Evolutionary conservation across 2,888 invertebrate genomes (phyloP), one percentile per base, ranked within the genome.

Genomic region (Nemotelus nigrinus): DNA sequence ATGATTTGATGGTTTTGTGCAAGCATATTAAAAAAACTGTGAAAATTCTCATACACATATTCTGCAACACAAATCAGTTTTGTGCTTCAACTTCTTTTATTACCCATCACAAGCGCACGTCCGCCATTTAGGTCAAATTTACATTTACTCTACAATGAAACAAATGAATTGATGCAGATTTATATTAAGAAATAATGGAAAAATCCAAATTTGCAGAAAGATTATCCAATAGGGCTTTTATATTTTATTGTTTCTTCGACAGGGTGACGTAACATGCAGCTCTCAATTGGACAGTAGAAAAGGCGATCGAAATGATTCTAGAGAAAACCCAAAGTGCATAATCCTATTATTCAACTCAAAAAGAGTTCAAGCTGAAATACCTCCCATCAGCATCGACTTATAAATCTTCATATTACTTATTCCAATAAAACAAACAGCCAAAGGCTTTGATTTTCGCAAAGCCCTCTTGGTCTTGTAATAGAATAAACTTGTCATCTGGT

Each of bases 401-500:
- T 55, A 44, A 43, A 71, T 47, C 72, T 45, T 45, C 47, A 57
- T 10, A 44, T 44, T 25, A 4, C 6, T 44, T 72, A 47, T 50
- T 55, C 6, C 75, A 75, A 65, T 75, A 63, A 75, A 50, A 63
- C 53, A 64, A 75, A 64, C 55, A 50, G 64, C 63, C 41, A 10
- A n/a, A 63, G 63, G 75, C 75, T 64, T 53, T 75, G 75, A 75
- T 75, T 75, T 75, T 53, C 41, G 75, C 53, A 65, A 79, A 67
- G 72, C 67, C 47, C 68, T 65, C 65, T 25, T 48, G 58, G 45
- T 57, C 44, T 58, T 63, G 77, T 80, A 81, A 81, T 81, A 80
- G 81, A 81, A 81, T 81, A 80, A 80, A 80, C 78, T 79, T 81
- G 81, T 81, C 81, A 81, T 80, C 80, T 81, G 65, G 77, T 79